Conservation (phyloP, 2,888 invertebrate genomes). For the Pycnomerus fuliginosus region DNA sequence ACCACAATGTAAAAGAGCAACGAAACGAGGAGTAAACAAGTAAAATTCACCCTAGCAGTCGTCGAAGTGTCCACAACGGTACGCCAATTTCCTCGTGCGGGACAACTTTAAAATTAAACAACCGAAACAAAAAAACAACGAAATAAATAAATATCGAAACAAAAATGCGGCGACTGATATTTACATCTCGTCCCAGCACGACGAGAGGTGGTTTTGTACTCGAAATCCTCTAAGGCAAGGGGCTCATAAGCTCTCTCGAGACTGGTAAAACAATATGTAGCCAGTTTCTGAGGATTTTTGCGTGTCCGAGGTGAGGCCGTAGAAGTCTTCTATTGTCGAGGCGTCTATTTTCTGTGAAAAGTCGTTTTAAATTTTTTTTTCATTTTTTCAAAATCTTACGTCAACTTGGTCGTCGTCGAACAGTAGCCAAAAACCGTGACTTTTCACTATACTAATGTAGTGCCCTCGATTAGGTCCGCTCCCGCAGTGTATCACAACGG, state of each 20-base stretch:
- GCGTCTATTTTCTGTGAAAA: slow-evolving; percentile 94
- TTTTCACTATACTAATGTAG: slow-evolving; percentile 99
- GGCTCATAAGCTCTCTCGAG: slow-evolving; percentile 56
- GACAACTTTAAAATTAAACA: no score
- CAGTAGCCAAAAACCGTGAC: slow-evolving; percentile 98
- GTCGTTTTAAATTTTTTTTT: slow-evolving; percentile 18
- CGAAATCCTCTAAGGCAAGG: slow-evolving; percentile 28
- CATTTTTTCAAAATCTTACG: slow-evolving; percentile 66
- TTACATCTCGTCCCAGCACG: slow-evolving; percentile 21
- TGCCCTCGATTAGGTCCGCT: slow-evolving; percentile 99
- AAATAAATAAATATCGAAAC: not conserved
- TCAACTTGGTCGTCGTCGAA: slow-evolving; percentile 99
- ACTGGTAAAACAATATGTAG: slow-evolving; percentile 99
- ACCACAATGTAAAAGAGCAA: slow-evolving; percentile 9
- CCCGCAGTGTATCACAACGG: slow-evolving; percentile 99
- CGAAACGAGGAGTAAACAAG: slow-evolving; percentile 19
- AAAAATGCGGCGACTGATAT: slow-evolving; percentile 2
- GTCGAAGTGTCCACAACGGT: no score
- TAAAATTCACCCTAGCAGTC: slow-evolving; percentile 26
- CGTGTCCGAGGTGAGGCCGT: slow-evolving; percentile 96
- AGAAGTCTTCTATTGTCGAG: slow-evolving; percentile 98
- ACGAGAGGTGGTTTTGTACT: slow-evolving; percentile 22
- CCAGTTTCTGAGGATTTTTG: slow-evolving; percentile 99
- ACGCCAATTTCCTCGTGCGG: no score
- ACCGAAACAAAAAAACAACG: not conserved